These are phyloP conservation scores for Drosophila antonietae DNA, from an alignment of 2,888 invertebrate species.

Conservation along the genomic window DNA sequence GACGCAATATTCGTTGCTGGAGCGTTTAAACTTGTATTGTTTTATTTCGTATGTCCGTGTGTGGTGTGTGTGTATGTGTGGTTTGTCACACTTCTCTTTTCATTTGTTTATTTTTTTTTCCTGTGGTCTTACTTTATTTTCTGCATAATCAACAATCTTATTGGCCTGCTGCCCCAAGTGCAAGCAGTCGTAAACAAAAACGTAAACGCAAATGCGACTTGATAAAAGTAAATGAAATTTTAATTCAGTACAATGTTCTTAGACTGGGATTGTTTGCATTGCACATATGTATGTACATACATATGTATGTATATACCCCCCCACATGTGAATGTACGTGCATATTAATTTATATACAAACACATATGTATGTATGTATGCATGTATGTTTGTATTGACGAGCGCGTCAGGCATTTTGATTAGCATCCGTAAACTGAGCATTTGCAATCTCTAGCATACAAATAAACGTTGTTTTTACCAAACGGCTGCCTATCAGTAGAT, in stretches of 20 bases:
- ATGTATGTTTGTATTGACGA: slow-evolving; percentile 3
- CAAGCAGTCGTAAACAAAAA: slow-evolving; percentile 45
- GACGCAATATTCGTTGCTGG: slow-evolving; percentile 30
- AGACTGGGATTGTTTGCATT: slow-evolving; percentile 33
- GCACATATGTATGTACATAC: not conserved
- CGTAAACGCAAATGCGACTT: slow-evolving; percentile 26
- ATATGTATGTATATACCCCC: not conserved
- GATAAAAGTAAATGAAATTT: slow-evolving; percentile 59
- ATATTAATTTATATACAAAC: not conserved
- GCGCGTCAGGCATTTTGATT: slow-evolving; percentile 58
- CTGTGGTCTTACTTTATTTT: slow-evolving; percentile 24
- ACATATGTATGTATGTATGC: not conserved
- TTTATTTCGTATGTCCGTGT: slow-evolving; percentile 11
- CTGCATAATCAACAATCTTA: slow-evolving; percentile 64
- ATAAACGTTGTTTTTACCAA: slow-evolving; percentile 28
- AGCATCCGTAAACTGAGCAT: slow-evolving; percentile 42
- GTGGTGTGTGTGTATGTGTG: slow-evolving; percentile 23
- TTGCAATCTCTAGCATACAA: slow-evolving; percentile 41
- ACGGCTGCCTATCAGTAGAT: slow-evolving; percentile 30
- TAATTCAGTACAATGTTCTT: slow-evolving; percentile 52
- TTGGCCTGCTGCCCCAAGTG: slow-evolving; percentile 45
- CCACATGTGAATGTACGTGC: not conserved
- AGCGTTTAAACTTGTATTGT: slow-evolving; percentile 66
- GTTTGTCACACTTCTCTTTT: slow-evolving; percentile 40
- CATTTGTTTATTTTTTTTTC: slow-evolving; percentile 3